Base-by-base conservation (phyloP, 2,888 invertebrate genomes). In the Mechanitis messenoides region DNA sequence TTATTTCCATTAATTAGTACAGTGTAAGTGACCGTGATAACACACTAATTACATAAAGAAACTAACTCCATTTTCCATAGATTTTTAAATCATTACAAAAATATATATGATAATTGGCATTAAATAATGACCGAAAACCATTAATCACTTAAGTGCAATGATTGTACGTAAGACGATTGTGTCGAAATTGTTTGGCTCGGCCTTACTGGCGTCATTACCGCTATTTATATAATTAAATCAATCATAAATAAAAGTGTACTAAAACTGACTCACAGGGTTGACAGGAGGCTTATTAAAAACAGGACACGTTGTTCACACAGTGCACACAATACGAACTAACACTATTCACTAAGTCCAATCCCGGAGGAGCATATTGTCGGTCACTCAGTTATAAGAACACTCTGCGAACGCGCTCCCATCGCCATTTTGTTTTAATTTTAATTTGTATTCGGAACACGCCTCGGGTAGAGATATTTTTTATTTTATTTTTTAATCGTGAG, bases 251-350 rank as follows among this genome's bases (percentile, higher is more conserved):
- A 12, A 45, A 54, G 31, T 33, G 60, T 42, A 65, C 55, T 50
- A 56, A 45, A 50, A 56, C 33, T 47, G 73, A 78, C 79, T 80
- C 69, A 80, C 71, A 71, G 76, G 77, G 72, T 76, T 68, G 58
- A 67, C 61, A 67, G 72, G 72, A 76, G 73, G 75, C 69, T 71
- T 66, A 67, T 68, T 71, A 69, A 70, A 76, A 74, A 42, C 42
- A 42, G 42, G 42, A 72, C 70, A 71, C 73, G 66, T 60, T 60
- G 64, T 65, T 69, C 69, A 71, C 68, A 73, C 69, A 70, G 68
- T 68, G 69, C 62, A 63, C 60, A 59, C 56, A 57, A 67, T 60
- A 59, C 57, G n/a, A 61, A 61, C 61, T 69, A 69, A 56, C 70
- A 73, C 71, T 71, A 68, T 55, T 42, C 33, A 53, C 64, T 63